Conservation (phyloP, 2,888 invertebrate genomes). For the Pammene aurita region DNA sequence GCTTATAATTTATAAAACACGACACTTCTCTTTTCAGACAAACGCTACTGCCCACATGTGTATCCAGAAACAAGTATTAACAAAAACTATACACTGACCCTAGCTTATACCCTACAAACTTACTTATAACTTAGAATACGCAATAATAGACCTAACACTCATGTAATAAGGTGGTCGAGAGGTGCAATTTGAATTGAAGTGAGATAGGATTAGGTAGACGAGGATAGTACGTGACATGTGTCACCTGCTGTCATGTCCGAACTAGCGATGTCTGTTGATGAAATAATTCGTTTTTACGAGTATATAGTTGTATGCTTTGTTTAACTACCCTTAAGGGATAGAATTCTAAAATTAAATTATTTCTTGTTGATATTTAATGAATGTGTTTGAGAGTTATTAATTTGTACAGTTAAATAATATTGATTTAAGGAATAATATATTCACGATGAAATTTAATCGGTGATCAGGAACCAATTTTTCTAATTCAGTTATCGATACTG, state of each 20-base stretch:
- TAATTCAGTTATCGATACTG: no score
- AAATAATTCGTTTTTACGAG: not conserved
- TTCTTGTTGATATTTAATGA: no score
- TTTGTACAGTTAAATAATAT: no score
- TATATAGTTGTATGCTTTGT: no score
- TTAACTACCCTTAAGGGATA: not conserved
- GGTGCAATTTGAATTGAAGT: not conserved
- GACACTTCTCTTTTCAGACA: no score
- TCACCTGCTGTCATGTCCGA: conserved; percentile 25
- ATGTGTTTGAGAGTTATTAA: no score
- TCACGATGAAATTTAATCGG: no score
- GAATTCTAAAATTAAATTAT: not conserved
- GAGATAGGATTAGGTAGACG: conserved; percentile 11
- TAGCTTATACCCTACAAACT: conserved; percentile 11
- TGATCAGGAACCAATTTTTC: no score
- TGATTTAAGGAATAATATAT: no score
- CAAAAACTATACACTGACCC: conserved; percentile 14
- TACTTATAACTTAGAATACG: not conserved
- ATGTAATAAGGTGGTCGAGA: not conserved
- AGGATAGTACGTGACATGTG: conserved; percentile 31
- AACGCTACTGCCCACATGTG: conserved; percentile 4
- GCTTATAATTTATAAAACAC: no score
- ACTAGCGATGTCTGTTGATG: not conserved
- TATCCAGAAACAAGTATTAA: conserved; percentile 8
- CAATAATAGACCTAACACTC: not conserved